These are phyloP conservation scores for Oncorhynchus gorbuscha DNA, from an alignment of 2,113 vertebrate genomes.

Conservation along the genomic window DNA sequence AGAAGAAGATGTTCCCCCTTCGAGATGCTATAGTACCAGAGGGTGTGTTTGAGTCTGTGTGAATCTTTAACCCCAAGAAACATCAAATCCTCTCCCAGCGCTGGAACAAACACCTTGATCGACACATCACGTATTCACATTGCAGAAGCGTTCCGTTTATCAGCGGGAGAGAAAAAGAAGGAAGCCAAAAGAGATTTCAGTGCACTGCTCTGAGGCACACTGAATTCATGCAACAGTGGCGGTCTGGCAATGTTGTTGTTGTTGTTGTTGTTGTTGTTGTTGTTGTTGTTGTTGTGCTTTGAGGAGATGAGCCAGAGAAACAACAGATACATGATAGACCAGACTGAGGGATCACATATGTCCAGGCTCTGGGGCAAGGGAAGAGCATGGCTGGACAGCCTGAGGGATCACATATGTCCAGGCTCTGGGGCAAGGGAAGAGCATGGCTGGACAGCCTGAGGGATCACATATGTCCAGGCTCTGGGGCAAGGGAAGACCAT, in stretches of 20 bases:
- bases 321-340: constrained; percentile 39
- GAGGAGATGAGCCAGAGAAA: constrained; percentile 37
- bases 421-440: constrained; percentile 5
- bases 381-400: neutral
- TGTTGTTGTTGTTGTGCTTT: constrained; percentile 36
- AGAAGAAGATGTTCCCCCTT: neutral
- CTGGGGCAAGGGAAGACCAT: neutral
- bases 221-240: neutral
- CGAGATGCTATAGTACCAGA: neutral
- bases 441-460: neutral
- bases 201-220: neutral
- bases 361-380: neutral
- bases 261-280: constrained; percentile 34
- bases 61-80: neutral
- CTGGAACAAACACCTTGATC: neutral
- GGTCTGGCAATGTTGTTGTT: neutral
- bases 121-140: neutral
- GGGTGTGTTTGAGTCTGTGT: neutral
- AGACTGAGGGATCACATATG: constrained; percentile 10
- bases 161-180: neutral
- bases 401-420: constrained; percentile 2
- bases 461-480: constrained; percentile 12
- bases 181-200: neutral
- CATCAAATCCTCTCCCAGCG: neutral
- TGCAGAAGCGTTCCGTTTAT: neutral